These are phyloP conservation scores for Carduelis carduelis DNA, from an alignment of 2,797 vertebrate genomes.

Conservation along the genomic window DNA sequence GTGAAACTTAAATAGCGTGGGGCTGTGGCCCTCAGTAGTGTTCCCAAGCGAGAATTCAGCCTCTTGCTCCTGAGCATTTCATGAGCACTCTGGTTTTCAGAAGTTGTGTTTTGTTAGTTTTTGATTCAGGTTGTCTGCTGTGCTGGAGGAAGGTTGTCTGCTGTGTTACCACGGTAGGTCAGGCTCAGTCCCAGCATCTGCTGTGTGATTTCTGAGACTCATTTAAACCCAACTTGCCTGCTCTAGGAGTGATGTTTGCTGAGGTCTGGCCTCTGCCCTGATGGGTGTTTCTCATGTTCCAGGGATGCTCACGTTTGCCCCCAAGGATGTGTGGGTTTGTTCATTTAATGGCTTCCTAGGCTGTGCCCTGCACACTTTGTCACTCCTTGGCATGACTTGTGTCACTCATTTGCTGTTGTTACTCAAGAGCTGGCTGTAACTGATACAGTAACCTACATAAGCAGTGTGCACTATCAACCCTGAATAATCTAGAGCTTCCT, in stretches of 20 bases:
- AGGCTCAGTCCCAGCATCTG: background rate
- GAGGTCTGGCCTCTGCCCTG: background rate
- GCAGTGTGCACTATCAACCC: background rate
- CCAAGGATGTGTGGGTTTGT: background rate
- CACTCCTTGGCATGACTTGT: background rate
- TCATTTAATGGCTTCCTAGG: background rate
- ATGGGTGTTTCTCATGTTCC: rapidly evolving
- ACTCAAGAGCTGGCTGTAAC: background rate
- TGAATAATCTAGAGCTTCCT: background rate
- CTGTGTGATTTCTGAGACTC: background rate
- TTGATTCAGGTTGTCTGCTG: background rate
- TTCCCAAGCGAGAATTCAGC: background rate
- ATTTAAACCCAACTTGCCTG: background rate
- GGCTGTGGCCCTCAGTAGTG: background rate
- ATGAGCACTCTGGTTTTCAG: background rate
- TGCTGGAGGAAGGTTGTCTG: background rate
- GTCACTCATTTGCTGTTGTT: background rate
- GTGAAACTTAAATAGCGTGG: background rate
- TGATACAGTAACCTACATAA: background rate
- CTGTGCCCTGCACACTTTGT: background rate
- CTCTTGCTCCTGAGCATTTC: background rate
- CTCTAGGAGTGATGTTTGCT: background rate
- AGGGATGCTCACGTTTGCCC: background rate
- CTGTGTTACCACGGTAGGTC: background rate
- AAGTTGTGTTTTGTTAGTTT: background rate